phyloP scores from a whole-genome alignment of 2,797 vertebrate species.

The Sebastes kiyomatsui region DNA sequence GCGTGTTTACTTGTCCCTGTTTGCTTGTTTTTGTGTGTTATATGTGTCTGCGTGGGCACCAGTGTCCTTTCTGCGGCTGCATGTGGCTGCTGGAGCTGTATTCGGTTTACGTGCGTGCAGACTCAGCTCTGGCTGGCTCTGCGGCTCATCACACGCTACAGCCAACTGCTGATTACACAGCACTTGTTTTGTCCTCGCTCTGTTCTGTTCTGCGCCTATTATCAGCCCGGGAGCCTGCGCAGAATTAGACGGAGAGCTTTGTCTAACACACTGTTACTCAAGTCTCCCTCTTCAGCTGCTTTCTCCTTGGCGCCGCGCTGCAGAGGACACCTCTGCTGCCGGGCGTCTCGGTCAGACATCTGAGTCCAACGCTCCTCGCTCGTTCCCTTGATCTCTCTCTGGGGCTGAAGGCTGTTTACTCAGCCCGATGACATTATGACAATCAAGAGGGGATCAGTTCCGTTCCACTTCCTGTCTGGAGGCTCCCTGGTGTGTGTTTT shows the following conservation, averaged over 20 bases:
- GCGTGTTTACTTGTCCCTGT: slow-evolving; percentile 3
- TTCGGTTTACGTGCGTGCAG: slow-evolving; percentile 7
- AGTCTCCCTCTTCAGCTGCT: slow-evolving; percentile 40
- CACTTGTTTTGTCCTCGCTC: slow-evolving; percentile 73
- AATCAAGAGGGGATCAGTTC: slow-evolving; percentile 56
- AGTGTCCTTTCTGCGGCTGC: not conserved
- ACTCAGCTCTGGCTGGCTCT: slow-evolving; percentile 53
- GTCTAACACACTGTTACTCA: slow-evolving; percentile 42
- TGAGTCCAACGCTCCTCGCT: not conserved
- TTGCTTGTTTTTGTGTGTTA: not conserved
- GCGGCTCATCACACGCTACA: slow-evolving; percentile 57
- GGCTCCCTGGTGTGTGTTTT: slow-evolving; percentile 52
- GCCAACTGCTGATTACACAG: slow-evolving; percentile 73
- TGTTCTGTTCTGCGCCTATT: slow-evolving; percentile 54
- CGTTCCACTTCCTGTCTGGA: slow-evolving; percentile 58
- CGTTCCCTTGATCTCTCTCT: slow-evolving; percentile 26
- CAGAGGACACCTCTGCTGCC: slow-evolving; percentile 35
- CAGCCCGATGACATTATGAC: slow-evolving; percentile 57
- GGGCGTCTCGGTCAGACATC: not conserved
- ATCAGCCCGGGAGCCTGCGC: slow-evolving; percentile 49
- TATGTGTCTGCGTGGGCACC: not conserved
- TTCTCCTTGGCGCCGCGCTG: slow-evolving; percentile 11
- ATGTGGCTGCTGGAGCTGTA: not conserved
- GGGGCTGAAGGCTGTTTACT: slow-evolving; percentile 53
- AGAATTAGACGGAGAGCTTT: slow-evolving; percentile 51